Evolutionary conservation across 2,797 vertebrate genomes (phyloP).

Genomic region (Platalea minor): DNA sequence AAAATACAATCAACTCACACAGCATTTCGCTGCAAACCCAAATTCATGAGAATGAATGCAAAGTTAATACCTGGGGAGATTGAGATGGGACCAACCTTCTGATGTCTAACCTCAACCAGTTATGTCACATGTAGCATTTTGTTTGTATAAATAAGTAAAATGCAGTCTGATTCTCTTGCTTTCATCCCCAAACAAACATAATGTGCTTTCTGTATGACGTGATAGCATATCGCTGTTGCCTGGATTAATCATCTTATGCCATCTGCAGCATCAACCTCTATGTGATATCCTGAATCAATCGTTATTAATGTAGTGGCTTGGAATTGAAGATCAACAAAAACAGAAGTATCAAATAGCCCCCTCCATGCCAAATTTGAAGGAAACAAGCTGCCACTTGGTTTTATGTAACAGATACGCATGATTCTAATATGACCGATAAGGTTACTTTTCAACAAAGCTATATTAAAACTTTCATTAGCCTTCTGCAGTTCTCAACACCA

Average conservation of each 20-base stretch:
- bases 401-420: neutral
- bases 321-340: constrained; percentile 34
- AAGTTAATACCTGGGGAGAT: neutral
- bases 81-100: neutral
- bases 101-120: neutral
- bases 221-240: neutral
- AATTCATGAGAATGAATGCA: neutral
- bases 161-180: neutral
- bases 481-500: constrained; percentile 24
- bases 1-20: neutral
- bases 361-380: neutral
- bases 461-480: constrained; percentile 50
- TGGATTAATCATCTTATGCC: constrained; percentile 38
- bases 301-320: constrained; percentile 4
- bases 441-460: constrained; percentile 49
- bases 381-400: neutral
- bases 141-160: constrained; percentile 43
- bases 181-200: constrained; percentile 12
- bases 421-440: constrained; percentile 7
- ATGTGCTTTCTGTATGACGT: constrained; percentile 27
- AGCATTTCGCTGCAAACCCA: neutral
- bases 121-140: neutral
- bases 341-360: constrained; percentile 20
- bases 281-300: neutral
- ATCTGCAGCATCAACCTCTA: constrained; percentile 27